Percentiles rank a stretch among this genome's conserved stretches.
Evolutionary conservation across 2,888 invertebrate genomes (phyloP).

Genomic region (Andrena dorsata): DNA sequence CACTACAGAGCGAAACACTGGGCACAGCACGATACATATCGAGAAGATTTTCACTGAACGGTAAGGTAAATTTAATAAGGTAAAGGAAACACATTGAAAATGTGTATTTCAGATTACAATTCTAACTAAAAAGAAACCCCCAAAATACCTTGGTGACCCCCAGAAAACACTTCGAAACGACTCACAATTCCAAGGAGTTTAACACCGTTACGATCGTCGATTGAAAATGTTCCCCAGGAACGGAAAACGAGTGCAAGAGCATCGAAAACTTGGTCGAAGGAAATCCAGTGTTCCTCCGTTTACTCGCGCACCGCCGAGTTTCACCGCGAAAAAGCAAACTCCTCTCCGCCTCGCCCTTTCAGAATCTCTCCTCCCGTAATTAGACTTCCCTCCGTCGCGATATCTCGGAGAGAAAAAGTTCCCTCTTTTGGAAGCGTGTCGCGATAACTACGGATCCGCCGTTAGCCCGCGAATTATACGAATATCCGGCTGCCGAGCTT

Average conservation of each 20-base stretch:
- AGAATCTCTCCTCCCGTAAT: conserved; percentile 35
- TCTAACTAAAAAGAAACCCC: too few species aligned
- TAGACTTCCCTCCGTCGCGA: conserved; percentile 40
- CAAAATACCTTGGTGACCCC: too few species aligned
- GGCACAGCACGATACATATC: too few species aligned
- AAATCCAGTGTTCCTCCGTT: conserved; percentile 17
- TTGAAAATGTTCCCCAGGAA: background rate
- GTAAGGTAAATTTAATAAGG: too few species aligned
- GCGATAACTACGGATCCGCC: conserved; percentile 44
- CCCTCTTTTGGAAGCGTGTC: conserved; percentile 30
- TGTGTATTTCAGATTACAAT: too few species aligned
- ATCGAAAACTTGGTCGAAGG: conserved; percentile 20
- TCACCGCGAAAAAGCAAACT: conserved; percentile 25
- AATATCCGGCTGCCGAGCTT: conserved; percentile 23
- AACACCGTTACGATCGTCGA: background rate
- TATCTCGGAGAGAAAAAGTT: conserved; percentile 30
- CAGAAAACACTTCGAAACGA: too few species aligned
- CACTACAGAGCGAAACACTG: too few species aligned
- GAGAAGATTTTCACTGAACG: too few species aligned
- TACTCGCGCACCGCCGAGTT: conserved; percentile 7
- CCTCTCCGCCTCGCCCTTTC: background rate
- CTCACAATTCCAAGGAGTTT: background rate
- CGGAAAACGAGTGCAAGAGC: background rate
- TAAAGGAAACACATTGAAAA: too few species aligned
- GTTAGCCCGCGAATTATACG: conserved; percentile 40